Evolutionary conservation across 1,140 invertebrate genomes (phyloP).

Genomic region (Epicauta chinensis): DNA sequence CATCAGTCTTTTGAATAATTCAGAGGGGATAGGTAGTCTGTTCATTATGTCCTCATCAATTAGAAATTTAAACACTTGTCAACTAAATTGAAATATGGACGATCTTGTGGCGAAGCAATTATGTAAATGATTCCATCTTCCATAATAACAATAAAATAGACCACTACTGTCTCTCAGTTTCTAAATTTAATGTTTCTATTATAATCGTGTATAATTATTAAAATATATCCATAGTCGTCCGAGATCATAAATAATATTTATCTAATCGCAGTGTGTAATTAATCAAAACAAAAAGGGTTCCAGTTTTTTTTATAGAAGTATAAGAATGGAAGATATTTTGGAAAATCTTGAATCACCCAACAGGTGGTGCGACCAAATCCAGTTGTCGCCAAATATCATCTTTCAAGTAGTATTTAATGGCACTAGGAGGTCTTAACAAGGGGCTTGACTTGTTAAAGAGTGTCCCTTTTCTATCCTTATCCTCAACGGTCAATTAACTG

Average conservation of each 20-base stretch:
- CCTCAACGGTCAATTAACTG: slow-evolving; percentile 35
- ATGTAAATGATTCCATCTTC: neutral
- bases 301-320: neutral
- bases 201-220: slow-evolving; percentile 8
- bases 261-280: slow-evolving; percentile 1
- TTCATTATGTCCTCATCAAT: slow-evolving; percentile 8
- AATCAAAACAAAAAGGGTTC: slow-evolving; percentile 4
- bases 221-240: slow-evolving; percentile 1
- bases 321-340: slow-evolving; percentile 1
- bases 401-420: slow-evolving; percentile 12
- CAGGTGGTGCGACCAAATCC: slow-evolving; percentile 23
- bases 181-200: slow-evolving; percentile 7
- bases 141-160: slow-evolving; percentile 1
- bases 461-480: slow-evolving; percentile 15
- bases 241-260: neutral
- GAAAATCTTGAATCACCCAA: slow-evolving; percentile 9
- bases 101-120: neutral
- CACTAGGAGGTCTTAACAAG: slow-evolving; percentile 16
- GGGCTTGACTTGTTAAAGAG: slow-evolving; percentile 19
- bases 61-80: slow-evolving; percentile 5
- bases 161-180: neutral
- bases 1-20: too few species aligned
- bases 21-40: neutral
- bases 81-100: slow-evolving; percentile 1
- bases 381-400: slow-evolving; percentile 6